Conservation (phyloP, 2,888 invertebrate genomes). For the Labia minor region DNA sequence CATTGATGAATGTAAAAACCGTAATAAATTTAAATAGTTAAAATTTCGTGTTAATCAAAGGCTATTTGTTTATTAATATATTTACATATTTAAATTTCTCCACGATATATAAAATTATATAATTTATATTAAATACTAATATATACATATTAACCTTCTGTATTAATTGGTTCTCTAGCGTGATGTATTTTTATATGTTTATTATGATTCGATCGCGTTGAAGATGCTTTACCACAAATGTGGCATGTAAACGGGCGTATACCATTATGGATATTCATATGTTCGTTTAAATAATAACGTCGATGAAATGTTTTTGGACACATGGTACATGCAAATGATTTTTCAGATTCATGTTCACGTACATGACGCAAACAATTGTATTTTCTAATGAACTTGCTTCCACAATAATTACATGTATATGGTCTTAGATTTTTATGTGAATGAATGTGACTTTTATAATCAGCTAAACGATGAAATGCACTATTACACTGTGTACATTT, state of each 20-base stretch:
- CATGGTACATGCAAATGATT: constrained; percentile 62
- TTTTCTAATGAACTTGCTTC: constrained; percentile 77
- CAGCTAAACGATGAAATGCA: constrained; percentile 70
- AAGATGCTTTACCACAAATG: constrained; percentile 79
- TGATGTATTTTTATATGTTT: constrained; percentile 84
- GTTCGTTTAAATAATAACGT: constrained; percentile 77
- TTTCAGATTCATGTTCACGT: constrained; percentile 69
- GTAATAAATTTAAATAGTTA: too few species aligned
- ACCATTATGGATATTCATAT: constrained; percentile 76
- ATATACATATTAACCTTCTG: constrained; percentile 50
- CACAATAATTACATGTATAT: constrained; percentile 82
- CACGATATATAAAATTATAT: too few species aligned
- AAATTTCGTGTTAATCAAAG: too few species aligned
- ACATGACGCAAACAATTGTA: constrained; percentile 81
- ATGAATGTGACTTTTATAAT: constrained; percentile 74
- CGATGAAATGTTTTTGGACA: constrained; percentile 79
- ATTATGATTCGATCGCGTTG: constrained; percentile 83
- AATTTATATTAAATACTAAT: too few species aligned
- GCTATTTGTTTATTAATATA: too few species aligned
- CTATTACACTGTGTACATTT: constrained; percentile 75
- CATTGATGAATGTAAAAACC: too few species aligned
- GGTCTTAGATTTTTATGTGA: constrained; percentile 73
- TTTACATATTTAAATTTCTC: too few species aligned
- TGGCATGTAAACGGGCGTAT: constrained; percentile 72
- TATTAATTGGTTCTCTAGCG: constrained; percentile 74